Base-by-base conservation (phyloP, 1,140 invertebrate species). In the Aporrectodea caliginosa region DNA sequence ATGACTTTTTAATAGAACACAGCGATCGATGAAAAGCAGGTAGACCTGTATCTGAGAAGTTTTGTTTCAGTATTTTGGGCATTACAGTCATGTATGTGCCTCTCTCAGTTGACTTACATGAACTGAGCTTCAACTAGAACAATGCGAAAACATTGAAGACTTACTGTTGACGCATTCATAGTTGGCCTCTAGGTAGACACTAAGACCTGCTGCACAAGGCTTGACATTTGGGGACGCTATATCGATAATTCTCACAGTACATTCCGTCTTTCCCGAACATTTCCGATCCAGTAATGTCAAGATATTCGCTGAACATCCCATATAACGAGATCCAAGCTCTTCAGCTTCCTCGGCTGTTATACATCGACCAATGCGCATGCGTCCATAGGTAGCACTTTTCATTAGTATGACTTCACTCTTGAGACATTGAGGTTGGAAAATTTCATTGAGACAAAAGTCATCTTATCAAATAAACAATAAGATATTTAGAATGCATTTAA, bases 331-430 rank as follows among this genome's bases (percentile, higher is more conserved):
- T 16, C 29, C 27, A 16, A 58, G 43, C 1, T 14, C 1, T 75
- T 31, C 31, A 58, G n/a, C 30, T 31, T 75, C 74, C 35, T 78
- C 76, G 69, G 32, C 43, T 69, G n/a, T 30, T 1, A 78, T 22
- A 30, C 76, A 78, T 78, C 33, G 72, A 16, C 76, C 76, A 30
- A 78, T 29, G 14, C 69, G 35, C 76, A 35, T 78, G 0, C 76
- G 16, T 16, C 76, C 76, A 29, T 78, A 78, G 22, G 58, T 30
- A 1, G 76, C 76, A 16, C 31, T 33, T 29, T 69, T 32, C 30
- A 78, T 78, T 2, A 78, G 16, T 31, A 78, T 16, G 29, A 78
- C 35, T 32, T 78, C 35, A 43, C 69, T 78, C 31, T 69, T 27
- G n/a, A 16, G 14, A 43, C 76, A 78, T 30, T 43, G 35, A 30